Evolutionary conservation across 2,113 vertebrate genomes (phyloP).

Genomic region (Chloropsis cyanopogon): DNA sequence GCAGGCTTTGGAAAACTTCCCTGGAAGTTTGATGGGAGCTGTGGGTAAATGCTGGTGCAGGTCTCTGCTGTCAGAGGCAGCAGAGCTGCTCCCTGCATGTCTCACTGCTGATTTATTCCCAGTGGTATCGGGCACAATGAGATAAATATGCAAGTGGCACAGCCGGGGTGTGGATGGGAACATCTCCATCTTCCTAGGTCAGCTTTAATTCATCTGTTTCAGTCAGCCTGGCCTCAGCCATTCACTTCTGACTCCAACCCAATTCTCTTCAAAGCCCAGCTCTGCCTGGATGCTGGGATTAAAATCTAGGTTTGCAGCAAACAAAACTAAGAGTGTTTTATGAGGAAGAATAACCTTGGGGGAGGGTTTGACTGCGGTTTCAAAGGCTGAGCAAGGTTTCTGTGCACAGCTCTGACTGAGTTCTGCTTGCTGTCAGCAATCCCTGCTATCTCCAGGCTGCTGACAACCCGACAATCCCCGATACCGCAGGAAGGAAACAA

Average conservation of each 20-base stretch:
- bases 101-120: constrained; percentile 35
- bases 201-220: constrained; percentile 13
- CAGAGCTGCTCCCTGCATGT: background rate
- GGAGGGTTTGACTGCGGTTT: constrained; percentile 33
- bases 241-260: background rate
- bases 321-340: background rate
- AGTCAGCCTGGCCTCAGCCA: background rate
- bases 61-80: background rate
- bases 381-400: constrained; percentile 60
- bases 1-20: background rate
- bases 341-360: constrained; percentile 26
- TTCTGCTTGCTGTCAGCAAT: constrained; percentile 58
- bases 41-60: background rate
- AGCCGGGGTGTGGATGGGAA: background rate
- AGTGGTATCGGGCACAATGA: background rate
- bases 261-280: background rate
- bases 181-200: constrained; percentile 42
- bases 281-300: background rate
- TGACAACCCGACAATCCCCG: constrained; percentile 41
- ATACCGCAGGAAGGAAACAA: background rate
- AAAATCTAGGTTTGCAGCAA: constrained; percentile 22
- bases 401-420: background rate
- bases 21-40: background rate
- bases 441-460: constrained; percentile 37
- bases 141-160: constrained; percentile 31